Base-by-base conservation (phyloP, 2,797 vertebrate species). In the Microctenopoma steveboyesi region DNA sequence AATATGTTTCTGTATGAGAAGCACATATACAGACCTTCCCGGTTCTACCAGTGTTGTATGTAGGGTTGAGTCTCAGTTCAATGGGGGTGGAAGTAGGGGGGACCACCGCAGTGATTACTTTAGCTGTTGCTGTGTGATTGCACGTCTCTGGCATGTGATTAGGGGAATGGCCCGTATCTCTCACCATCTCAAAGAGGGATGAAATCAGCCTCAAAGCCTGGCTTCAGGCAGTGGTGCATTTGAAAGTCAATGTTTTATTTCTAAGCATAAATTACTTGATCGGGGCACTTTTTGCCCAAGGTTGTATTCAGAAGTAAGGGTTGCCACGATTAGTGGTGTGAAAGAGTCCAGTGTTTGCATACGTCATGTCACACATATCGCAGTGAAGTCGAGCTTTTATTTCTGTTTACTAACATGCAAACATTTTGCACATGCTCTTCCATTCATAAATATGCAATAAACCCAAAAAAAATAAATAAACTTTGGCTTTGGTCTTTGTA, bases 231-330 rank as follows among this genome's bases (percentile, higher is more conserved):
- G 64, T 83, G 76, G 68, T 75, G 72, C 86, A 90, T 92, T 93
- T 92, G 89, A 93, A 93, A 93, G 91, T 93, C 92, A 91, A 88
- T 90, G 87, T 92, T 92, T 90, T 89, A 82, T 90, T 90, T 87
- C 87, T 60, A 57, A 78, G 89, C 86, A 92, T 92, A 92, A 92
- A 94, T 93, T 91, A 94, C 84, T 88, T 89, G 80, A 90, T 89
- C 72, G 37, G 76, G 59, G 66, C 72, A 66, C 54, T 87, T 86
- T 87, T 80, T 18, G 78, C 88, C 85, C 80, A 88, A 89, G 90
- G 90, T 91, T 90, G 83, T 86, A 72, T 86, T 87, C 74, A 82
- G 47, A 89, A 85, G 58, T 70, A 78, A 79, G 73, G 64, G 53
- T 48, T 83, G 74, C 40, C 62, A 71, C 72, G 74, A 74, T 70